Conservation (phyloP, 2,113 vertebrate species). For the Hippotragus niger region DNA sequence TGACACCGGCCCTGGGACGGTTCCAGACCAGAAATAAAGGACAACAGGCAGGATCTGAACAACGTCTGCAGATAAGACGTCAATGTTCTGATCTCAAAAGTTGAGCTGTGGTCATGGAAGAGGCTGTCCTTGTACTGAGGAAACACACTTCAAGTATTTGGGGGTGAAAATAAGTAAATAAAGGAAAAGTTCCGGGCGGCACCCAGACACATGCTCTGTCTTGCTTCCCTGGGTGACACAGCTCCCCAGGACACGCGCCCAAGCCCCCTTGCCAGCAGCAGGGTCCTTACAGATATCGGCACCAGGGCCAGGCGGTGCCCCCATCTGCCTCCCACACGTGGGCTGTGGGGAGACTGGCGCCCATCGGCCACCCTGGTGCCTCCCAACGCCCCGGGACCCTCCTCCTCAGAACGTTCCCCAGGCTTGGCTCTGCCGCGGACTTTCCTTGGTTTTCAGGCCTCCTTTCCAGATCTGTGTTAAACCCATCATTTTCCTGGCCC, state of each 20-base stretch:
- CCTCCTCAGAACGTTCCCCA: neutral
- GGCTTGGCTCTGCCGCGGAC: neutral
- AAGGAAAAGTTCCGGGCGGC: accelerated
- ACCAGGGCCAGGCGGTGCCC: accelerated
- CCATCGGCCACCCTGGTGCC: neutral
- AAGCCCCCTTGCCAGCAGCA: neutral
- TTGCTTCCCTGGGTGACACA: neutral
- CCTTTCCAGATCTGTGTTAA: constrained; percentile 3
- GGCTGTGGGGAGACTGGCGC: neutral
- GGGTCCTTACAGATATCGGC: neutral
- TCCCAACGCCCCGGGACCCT: neutral
- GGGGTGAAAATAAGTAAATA: neutral
- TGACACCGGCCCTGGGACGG: accelerated
- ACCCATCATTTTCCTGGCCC: constrained; percentile 34
- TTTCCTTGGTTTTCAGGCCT: neutral
- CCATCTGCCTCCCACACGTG: no score
- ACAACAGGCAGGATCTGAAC: neutral
- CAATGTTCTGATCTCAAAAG: accelerated
- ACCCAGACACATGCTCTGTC: accelerated
- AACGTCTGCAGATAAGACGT: neutral
- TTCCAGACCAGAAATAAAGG: neutral
- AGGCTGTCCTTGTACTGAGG: neutral
- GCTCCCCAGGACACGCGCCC: neutral
- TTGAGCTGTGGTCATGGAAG: accelerated
- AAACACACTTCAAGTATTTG: no score